Evolutionary conservation across 2,113 vertebrate species (phyloP).

Genomic region (Canis aureus): DNA sequence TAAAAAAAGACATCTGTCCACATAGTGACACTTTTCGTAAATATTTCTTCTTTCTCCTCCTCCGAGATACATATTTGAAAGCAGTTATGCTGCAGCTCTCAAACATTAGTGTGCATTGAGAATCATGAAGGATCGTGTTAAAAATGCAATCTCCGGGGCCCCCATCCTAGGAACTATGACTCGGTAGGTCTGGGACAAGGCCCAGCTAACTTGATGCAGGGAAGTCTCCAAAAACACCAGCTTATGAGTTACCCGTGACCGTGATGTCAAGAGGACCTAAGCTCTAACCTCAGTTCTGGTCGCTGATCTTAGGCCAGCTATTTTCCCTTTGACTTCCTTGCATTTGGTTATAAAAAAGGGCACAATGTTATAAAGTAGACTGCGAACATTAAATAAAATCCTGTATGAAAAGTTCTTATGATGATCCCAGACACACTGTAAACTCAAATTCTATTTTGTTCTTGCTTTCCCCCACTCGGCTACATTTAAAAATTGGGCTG

Average conservation of each 20-base stretch:
- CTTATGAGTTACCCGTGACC: not conserved
- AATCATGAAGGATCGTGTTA: not conserved
- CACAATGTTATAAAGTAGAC: not conserved
- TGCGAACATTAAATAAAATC: constrained; percentile 29
- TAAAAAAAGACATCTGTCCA: not conserved
- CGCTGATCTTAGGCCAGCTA: not conserved
- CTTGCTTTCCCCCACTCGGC: not conserved
- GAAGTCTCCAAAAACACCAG: not conserved
- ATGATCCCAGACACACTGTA: not conserved
- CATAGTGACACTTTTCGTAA: not conserved
- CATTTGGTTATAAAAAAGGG: not conserved
- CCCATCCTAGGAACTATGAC: not conserved
- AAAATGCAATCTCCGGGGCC: not conserved
- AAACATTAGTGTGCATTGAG: not conserved
- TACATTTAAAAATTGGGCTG: not conserved
- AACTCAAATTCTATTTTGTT: not conserved
- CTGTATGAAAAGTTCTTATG: not conserved
- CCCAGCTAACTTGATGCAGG: not conserved
- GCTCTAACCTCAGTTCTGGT: not conserved
- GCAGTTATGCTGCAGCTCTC: not conserved
- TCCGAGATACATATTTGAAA: not conserved
- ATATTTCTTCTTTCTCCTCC: not conserved
- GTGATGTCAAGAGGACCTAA: not conserved
- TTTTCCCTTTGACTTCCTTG: not conserved
- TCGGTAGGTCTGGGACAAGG: not conserved